A percentile compares a stretch with the other conserved stretches of the same genome.
Evolutionary conservation across 2,113 vertebrate species (phyloP).

Genomic region (Lanius collurio): DNA sequence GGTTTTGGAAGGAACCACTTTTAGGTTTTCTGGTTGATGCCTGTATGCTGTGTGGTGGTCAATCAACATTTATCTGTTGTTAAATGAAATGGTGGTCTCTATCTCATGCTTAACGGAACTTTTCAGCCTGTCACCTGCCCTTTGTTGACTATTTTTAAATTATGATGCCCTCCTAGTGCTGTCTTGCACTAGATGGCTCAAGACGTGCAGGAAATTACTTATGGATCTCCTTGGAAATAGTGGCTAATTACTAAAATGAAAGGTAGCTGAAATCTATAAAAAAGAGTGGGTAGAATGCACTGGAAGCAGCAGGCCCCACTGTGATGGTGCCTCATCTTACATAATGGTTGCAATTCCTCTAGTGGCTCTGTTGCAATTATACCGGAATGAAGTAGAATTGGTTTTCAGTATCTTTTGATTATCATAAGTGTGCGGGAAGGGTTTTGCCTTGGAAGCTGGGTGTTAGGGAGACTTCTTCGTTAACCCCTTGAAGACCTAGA

Average conservation of each 20-base stretch:
- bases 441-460: background rate
- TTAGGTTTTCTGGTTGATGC: background rate
- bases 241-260: constrained; percentile 39
- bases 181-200: background rate
- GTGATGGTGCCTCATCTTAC: constrained; percentile 35
- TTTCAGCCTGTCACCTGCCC: background rate
- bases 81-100: background rate
- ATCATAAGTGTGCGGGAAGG: background rate
- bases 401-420: constrained; percentile 50
- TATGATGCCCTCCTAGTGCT: background rate
- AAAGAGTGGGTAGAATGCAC: background rate
- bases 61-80: background rate
- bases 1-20: background rate
- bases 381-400: constrained; percentile 38
- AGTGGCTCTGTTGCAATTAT: constrained; percentile 32
- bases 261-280: constrained; percentile 37
- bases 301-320: constrained; percentile 25
- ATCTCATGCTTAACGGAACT: background rate
- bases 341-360: constrained; percentile 31
- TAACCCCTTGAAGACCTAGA: constrained; percentile 22
- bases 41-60: background rate
- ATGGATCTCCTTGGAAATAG: constrained; percentile 41
- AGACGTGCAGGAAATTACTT: constrained; percentile 10
- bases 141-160: background rate
- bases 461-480: constrained; percentile 7